Evolutionary conservation across 1,140 invertebrate species (phyloP), one percentile per base, ranked within the genome.

Genomic region (Gryllus bimaculatus): DNA sequence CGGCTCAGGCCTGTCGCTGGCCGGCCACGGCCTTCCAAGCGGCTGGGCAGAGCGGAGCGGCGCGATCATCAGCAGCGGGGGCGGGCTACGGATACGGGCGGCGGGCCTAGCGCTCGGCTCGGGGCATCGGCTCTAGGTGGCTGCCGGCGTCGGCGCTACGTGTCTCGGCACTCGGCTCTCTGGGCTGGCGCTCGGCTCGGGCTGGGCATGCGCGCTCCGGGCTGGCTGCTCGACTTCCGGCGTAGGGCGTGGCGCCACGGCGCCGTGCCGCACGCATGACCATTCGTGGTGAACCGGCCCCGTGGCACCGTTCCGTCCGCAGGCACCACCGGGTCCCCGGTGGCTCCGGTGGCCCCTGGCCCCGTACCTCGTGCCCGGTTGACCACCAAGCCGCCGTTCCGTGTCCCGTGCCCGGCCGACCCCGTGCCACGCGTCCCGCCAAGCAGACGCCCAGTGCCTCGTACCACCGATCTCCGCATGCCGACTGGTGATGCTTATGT

Each of bases 361-460:
- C 26, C 75, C n/a, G n/a, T 26, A 47, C 15, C 75, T 21, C 8
- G 75, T 76, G 8, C 75, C n/a, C 1, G 75, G 8, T n/a, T n/a
- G n/a, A n/a, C n/a, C n/a, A n/a, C n/a, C n/a, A n/a, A n/a, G n/a
- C n/a, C n/a, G n/a, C n/a, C n/a, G n/a, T n/a, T n/a, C n/a, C n/a
- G n/a, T n/a, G n/a, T n/a, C 49, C 78, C 54, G 78, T 78, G 15
- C 66, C 54, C 54, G 78, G 8, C 78, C 54, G 78, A 73, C 3
- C 66, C 54, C 54, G 78, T 78, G 15, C 15, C 47, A 18, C 15
- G 7, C 77, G 47, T 26, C 39, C 18, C 7, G 20, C 78, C 10
- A 21, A 73, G 8, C 12, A 54, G 0, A 54, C 73, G 13, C 54
- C 78, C 7, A n/a, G 49, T 73, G 8, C 78, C 78, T 7, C 18